A percentile compares a stretch with the other conserved stretches of the same genome.
These are phyloP conservation scores for Oryzias curvinotus DNA, from an alignment of 2,113 vertebrate genomes.

Conservation along the genomic window DNA sequence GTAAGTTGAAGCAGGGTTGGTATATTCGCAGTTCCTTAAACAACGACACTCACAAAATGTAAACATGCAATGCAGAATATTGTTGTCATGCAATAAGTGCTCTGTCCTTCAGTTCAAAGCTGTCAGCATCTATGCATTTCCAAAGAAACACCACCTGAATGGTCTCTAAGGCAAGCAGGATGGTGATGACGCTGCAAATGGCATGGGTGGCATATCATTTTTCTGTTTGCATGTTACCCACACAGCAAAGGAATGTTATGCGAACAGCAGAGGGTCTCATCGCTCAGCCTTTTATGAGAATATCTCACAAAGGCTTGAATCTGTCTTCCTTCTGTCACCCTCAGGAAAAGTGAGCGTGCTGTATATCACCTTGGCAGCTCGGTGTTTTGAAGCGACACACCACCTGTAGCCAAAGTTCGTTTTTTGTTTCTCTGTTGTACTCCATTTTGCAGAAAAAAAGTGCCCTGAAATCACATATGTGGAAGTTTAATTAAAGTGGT, in stretches of 20 bases:
- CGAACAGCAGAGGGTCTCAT: conserved; percentile 71
- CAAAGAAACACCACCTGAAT: conserved; percentile 39
- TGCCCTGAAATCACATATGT: conserved; percentile 46
- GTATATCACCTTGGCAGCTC: conserved; percentile 79
- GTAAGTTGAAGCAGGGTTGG: conserved; percentile 37
- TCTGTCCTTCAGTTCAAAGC: conserved; percentile 16
- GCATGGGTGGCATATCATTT: conserved; percentile 58
- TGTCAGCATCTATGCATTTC: conserved; percentile 34
- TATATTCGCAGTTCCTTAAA: conserved; percentile 24
- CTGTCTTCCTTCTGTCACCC: conserved; percentile 68
- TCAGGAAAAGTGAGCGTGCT: conserved; percentile 65
- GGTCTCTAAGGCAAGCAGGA: conserved; percentile 4
- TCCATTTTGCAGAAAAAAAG: conserved; percentile 26
- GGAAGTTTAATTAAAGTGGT: conserved; percentile 45
- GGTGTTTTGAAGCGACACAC: conserved; percentile 68
- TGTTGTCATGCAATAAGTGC: conserved; percentile 46
- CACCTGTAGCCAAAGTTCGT: conserved; percentile 61
- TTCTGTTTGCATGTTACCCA: conserved; percentile 71
- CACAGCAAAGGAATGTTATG: conserved; percentile 78
- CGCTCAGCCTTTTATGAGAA: conserved; percentile 70
- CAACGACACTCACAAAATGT: conserved; percentile 45
- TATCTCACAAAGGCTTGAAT: conserved; percentile 71
- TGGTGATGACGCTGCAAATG: conserved; percentile 44
- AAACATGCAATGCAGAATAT: conserved; percentile 28
- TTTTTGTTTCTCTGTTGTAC: conserved; percentile 64